Conservation (phyloP, 2,888 invertebrate species). For the Glaucopsyche alexis region DNA sequence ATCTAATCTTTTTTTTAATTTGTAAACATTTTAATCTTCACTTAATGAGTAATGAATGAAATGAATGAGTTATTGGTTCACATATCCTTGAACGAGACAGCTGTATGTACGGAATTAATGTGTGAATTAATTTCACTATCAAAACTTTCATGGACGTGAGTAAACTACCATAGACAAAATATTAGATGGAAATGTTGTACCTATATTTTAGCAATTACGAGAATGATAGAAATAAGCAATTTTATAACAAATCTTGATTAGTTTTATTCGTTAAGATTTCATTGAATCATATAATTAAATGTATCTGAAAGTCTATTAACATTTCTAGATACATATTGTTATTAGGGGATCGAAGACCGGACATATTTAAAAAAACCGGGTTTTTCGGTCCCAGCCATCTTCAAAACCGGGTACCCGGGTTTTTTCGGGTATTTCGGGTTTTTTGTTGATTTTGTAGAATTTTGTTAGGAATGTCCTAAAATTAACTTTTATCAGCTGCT, state of each 20-base stretch:
- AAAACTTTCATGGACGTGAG: not conserved
- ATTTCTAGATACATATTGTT: not conserved
- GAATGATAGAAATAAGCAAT: not conserved
- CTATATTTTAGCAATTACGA: not conserved
- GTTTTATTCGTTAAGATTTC: not conserved
- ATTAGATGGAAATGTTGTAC: not conserved
- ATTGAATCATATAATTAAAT: not conserved
- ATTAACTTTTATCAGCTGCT: too few relatives aligned
- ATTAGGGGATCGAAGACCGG: too few relatives aligned
- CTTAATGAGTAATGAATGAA: not conserved
- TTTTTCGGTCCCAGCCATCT: too few relatives aligned
- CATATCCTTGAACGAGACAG: slow-evolving; percentile 4
- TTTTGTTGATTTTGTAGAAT: too few relatives aligned
- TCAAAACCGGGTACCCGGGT: too few relatives aligned
- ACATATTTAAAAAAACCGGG: too few relatives aligned
- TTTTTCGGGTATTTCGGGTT: too few relatives aligned
- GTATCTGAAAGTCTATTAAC: not conserved
- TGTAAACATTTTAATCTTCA: slow-evolving; percentile 33
- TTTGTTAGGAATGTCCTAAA: too few relatives aligned
- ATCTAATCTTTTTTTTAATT: slow-evolving; percentile 28
- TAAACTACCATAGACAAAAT: not conserved
- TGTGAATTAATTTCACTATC: slow-evolving; percentile 4
- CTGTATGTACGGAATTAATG: not conserved
- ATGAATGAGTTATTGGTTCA: not conserved
- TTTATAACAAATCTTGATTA: not conserved